A percentile compares a stretch with the other conserved stretches of the same genome.
phyloP scores from a whole-genome alignment of 2,113 vertebrate genomes.

The Campylomormyrus numenius region DNA sequence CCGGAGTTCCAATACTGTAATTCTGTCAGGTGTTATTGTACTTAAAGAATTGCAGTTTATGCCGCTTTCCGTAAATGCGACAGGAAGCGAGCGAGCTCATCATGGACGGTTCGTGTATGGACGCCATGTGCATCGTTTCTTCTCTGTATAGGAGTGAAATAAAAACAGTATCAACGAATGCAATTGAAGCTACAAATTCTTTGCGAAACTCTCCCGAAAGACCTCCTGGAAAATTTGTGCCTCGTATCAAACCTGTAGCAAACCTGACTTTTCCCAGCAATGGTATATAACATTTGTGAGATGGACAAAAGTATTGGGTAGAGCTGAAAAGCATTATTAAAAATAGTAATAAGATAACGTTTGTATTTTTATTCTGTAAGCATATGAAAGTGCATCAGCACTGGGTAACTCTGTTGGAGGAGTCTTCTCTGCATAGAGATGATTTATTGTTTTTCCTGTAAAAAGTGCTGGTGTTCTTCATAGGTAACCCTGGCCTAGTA shows the following conservation, averaged over 20 bases:
- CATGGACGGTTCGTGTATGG: background rate
- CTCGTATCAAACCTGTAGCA: background rate
- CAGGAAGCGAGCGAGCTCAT: background rate
- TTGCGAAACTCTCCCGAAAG: background rate
- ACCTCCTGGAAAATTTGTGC: background rate
- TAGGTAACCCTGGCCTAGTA: background rate
- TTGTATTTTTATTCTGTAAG: background rate
- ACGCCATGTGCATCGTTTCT: background rate
- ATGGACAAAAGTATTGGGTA: background rate
- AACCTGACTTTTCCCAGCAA: background rate
- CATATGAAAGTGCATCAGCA: background rate
- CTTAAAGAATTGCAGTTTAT: background rate
- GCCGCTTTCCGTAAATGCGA: background rate
- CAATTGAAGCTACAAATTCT: background rate
- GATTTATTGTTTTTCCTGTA: background rate
- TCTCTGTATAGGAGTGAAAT: background rate
- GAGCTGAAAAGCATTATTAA: background rate
- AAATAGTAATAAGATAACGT: background rate
- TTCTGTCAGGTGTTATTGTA: background rate
- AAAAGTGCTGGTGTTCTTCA: background rate
- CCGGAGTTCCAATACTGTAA: background rate
- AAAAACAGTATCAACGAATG: background rate
- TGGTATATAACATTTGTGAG: background rate
- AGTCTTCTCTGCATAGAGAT: background rate
- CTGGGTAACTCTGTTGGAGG: background rate